phyloP scores from a whole-genome alignment of 2,888 invertebrate genomes.

The Dysmachus trigonus region DNA sequence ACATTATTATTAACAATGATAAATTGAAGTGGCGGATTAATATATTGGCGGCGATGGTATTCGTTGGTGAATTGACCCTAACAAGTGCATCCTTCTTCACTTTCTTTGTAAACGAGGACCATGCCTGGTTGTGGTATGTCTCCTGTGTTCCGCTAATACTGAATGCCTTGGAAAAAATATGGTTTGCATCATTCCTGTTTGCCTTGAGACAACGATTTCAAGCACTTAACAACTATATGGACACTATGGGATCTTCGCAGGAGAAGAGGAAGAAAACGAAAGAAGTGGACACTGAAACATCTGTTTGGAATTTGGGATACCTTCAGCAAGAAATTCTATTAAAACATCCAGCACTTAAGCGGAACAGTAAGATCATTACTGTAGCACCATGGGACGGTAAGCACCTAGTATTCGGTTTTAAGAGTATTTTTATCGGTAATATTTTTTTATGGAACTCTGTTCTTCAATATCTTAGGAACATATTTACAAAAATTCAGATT shows the following conservation, averaged over 20 bases:
- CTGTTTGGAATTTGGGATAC: slow-evolving; percentile 47
- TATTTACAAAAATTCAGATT: too few relatives aligned
- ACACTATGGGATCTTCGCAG: slow-evolving; percentile 53
- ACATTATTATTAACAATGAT: slow-evolving; percentile 57
- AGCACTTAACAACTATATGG: slow-evolving; percentile 56
- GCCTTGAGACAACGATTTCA: slow-evolving; percentile 60
- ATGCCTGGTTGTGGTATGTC: slow-evolving; percentile 54
- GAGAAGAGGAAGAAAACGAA: slow-evolving; percentile 52
- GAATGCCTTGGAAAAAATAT: slow-evolving; percentile 62
- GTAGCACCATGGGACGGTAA: slow-evolving; percentile 48
- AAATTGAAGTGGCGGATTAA: slow-evolving; percentile 55
- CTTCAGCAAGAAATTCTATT: slow-evolving; percentile 50
- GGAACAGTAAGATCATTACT: slow-evolving; percentile 46
- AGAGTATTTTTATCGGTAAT: too few relatives aligned
- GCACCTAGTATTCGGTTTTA: not conserved
- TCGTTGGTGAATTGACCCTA: slow-evolving; percentile 57
- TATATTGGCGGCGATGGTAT: slow-evolving; percentile 56
- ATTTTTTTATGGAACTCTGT: too few relatives aligned
- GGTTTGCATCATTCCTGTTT: slow-evolving; percentile 60
- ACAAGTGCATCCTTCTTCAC: not conserved
- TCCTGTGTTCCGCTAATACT: slow-evolving; percentile 60
- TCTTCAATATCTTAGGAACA: too few relatives aligned
- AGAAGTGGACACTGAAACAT: slow-evolving; percentile 31
- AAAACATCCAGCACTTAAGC: slow-evolving; percentile 39
- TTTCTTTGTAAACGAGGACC: not conserved